A percentile compares a stretch with the other conserved stretches of the same genome.
Conservation (phyloP, 2,113 vertebrate genomes). For the Scatophagus argus region DNA sequence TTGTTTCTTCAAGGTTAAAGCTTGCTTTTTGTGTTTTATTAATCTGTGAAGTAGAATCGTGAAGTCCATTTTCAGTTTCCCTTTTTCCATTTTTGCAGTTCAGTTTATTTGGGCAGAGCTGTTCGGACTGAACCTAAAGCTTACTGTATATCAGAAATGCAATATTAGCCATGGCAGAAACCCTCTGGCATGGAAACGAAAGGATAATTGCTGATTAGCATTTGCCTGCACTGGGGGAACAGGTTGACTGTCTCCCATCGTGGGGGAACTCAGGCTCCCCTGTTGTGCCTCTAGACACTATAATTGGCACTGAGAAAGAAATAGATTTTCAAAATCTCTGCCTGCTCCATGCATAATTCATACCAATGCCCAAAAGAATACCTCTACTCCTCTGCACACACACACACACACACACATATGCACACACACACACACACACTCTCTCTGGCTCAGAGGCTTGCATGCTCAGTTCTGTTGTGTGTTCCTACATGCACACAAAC, state of each 20-base stretch:
- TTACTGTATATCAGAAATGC: conserved; percentile 46
- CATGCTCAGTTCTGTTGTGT: conserved; percentile 9
- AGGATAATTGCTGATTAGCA: conserved; percentile 80
- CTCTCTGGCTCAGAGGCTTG: conserved; percentile 26
- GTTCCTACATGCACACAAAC: conserved; percentile 9
- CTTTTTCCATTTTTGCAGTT: conserved; percentile 1
- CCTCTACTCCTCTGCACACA: conserved; percentile 56
- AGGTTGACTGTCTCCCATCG: conserved; percentile 68
- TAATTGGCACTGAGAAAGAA: conserved; percentile 81
- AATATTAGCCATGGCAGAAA: conserved; percentile 48
- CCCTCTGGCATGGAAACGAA: conserved; percentile 54
- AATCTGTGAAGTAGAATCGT: neutral
- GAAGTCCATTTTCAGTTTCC: neutral
- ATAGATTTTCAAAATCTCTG: conserved; percentile 76
- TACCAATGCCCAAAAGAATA: conserved; percentile 72
- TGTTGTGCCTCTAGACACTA: conserved; percentile 72
- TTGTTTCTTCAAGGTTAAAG: neutral
- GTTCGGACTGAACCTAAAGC: conserved; percentile 22
- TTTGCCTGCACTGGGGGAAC: conserved; percentile 63
- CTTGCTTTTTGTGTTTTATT: neutral
- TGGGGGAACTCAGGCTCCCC: conserved; percentile 63
- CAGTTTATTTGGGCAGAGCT: conserved; percentile 6
- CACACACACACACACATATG: conserved; percentile 50
- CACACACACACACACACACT: conserved; percentile 54
- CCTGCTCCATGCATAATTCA: conserved; percentile 79